Base-by-base conservation (phyloP, 1,140 invertebrate species). In the Lasioglossum baleicum region DNA sequence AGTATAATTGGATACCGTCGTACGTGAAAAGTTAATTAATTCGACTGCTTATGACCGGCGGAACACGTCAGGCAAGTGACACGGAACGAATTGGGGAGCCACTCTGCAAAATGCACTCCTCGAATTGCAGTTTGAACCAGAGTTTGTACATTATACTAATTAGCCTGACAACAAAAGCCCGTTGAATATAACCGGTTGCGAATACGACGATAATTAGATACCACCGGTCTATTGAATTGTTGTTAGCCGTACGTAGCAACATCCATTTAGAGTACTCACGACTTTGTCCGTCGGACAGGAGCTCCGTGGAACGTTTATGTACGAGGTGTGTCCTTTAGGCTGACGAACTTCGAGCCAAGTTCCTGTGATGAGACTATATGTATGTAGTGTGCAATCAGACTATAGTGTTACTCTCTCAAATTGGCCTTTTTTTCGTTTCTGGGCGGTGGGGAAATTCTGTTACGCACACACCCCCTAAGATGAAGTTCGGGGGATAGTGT, bases 131-230 rank as follows among this genome's bases (percentile, higher is more conserved):
- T 20, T 77, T 63, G 51, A 61, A 77, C 31, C 63, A 70, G 26
- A 17, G 3, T 58, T 15, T 13, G 15, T 77, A 35, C 75, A 63
- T 71, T 71, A 63, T 31, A 31, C 66, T 71, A 77, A 70, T 70
- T 77, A 77, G 67, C 40, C 67, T 71, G 17, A 0, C 51, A 53
- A 53, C 17, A 51, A 77, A 56, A 77, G 75, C 26, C 5, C 13
- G 10, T 15, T n/a, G 67, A 63, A 51, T 51, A 8, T 61, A 63
- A 20, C 15, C 17, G 48, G 67, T 71, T n/a, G 15, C 67, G 58
- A 71, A 77, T 64, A 77, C 67, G 63, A 67, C 40, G 53, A 70
- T 77, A 77, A 77, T 77, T 77, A 71, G 42, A 77, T 61, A 31
- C 67, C 44, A 76, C 31, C 42, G 31, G 2, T 61, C 61, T 67